Percentiles rank a stretch among this genome's conserved stretches.
These are phyloP conservation scores for Pavo muticus DNA, from an alignment of 2,113 vertebrate genomes.

Conservation along the genomic window DNA sequence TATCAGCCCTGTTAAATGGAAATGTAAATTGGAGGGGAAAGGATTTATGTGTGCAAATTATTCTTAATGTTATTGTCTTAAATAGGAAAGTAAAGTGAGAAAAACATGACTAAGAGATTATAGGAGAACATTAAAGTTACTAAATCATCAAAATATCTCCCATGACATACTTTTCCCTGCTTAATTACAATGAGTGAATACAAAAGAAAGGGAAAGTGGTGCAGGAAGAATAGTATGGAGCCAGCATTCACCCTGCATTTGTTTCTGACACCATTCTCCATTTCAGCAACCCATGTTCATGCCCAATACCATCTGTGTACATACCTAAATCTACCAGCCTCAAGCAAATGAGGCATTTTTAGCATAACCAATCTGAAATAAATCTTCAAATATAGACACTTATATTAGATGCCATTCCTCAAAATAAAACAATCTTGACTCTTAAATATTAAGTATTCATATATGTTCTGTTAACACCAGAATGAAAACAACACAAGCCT, in stretches of 20 bases:
- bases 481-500: not conserved
- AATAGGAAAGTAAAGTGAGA: not conserved
- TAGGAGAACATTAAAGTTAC: not conserved
- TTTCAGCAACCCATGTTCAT: fast-evolving
- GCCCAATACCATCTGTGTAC: not conserved
- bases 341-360: not conserved
- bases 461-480: not conserved
- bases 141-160: constrained; percentile 5
- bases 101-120: not conserved
- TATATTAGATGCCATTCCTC: not conserved
- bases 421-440: not conserved
- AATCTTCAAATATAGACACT: not conserved
- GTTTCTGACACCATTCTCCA: not conserved
- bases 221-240: not conserved
- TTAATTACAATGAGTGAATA: not conserved
- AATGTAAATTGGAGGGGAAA: not conserved
- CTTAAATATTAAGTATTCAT: not conserved
- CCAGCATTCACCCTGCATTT: not conserved
- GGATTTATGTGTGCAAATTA: not conserved
- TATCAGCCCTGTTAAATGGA: not conserved
- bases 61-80: not conserved
- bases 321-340: not conserved
- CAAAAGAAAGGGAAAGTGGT: not conserved
- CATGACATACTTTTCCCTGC: not conserved
- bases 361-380: not conserved